phyloP scores from a whole-genome alignment of 2,797 vertebrate species.

The Gila robusta region DNA sequence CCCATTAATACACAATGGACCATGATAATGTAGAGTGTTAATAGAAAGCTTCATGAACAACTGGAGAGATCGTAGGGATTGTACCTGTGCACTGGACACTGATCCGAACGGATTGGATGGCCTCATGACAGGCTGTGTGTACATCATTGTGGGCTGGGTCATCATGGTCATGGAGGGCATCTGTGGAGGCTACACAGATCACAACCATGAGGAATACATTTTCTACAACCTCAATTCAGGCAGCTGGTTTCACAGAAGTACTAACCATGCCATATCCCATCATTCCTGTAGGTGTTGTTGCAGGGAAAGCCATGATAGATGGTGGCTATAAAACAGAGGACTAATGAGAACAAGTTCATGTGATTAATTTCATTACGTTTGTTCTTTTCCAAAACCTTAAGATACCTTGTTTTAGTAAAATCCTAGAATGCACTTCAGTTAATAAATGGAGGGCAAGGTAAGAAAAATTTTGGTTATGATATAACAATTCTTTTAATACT shows the following conservation, averaged over 20 bases:
- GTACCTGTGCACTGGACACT: conserved; percentile 96
- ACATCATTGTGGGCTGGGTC: conserved; percentile 97
- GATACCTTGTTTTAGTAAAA: not conserved
- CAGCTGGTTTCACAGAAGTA: conserved; percentile 28
- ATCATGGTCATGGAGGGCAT: conserved; percentile 97
- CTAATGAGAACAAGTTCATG: conserved; percentile 27
- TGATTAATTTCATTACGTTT: not conserved
- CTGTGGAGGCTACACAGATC: conserved; percentile 84
- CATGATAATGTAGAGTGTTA: conserved; percentile 33
- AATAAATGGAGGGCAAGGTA: not conserved
- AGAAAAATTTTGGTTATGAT: not conserved
- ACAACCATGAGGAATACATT: conserved; percentile 13
- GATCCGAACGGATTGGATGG: conserved; percentile 97
- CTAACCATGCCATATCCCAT: conserved; percentile 95
- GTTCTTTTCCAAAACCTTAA: not conserved
- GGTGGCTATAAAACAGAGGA: conserved; percentile 79
- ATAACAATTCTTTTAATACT: not conserved
- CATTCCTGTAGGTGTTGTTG: conserved; percentile 97
- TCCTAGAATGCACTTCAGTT: not conserved
- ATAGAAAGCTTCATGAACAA: conserved; percentile 20
- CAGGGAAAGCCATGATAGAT: conserved; percentile 96
- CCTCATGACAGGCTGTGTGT: conserved; percentile 96
- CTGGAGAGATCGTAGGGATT: not conserved
- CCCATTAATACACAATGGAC: conserved; percentile 19
- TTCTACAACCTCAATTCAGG: not conserved